phyloP scores from a whole-genome alignment of 1,140 invertebrate genomes.

The Euschistus heros region DNA sequence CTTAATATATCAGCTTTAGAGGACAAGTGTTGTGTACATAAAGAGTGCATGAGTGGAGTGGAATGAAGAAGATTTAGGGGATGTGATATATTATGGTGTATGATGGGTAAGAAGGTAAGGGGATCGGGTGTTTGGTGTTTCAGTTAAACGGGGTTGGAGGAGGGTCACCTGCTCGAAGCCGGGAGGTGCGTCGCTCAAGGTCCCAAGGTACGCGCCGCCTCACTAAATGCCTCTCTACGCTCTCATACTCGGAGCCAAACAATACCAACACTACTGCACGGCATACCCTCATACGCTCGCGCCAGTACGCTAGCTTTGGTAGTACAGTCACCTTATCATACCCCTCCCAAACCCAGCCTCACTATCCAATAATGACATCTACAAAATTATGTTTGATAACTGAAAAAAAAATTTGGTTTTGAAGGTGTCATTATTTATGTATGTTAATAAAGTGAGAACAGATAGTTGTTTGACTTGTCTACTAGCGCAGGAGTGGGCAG shows the following conservation, averaged over 20 bases:
- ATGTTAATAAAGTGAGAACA: conserved; percentile 1
- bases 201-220: conserved; percentile 77
- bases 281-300: conserved; percentile 58
- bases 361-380: conserved; percentile 1
- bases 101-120: conserved; percentile 14
- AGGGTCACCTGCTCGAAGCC: conserved; percentile 34
- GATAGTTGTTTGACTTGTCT: conserved; percentile 11
- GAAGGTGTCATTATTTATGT: conserved; percentile 16
- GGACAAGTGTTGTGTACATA: no score
- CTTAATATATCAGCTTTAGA: no score
- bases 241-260: conserved; percentile 55
- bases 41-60: background rate
- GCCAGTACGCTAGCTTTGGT: conserved; percentile 88
- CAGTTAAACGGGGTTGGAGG: conserved; percentile 33
- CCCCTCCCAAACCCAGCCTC: background rate
- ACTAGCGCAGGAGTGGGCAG: conserved; percentile 27
- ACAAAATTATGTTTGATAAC: background rate
- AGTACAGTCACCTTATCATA: conserved; percentile 48
- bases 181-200: conserved; percentile 55
- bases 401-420: background rate
- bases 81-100: background rate
- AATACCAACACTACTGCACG: conserved; percentile 39
- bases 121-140: conserved; percentile 15
- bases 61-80: background rate
- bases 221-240: conserved; percentile 73